Percentiles rank a stretch among this genome's conserved stretches.
Conservation (phyloP, 2,113 vertebrate genomes). For the Sardina pilchardus region DNA sequence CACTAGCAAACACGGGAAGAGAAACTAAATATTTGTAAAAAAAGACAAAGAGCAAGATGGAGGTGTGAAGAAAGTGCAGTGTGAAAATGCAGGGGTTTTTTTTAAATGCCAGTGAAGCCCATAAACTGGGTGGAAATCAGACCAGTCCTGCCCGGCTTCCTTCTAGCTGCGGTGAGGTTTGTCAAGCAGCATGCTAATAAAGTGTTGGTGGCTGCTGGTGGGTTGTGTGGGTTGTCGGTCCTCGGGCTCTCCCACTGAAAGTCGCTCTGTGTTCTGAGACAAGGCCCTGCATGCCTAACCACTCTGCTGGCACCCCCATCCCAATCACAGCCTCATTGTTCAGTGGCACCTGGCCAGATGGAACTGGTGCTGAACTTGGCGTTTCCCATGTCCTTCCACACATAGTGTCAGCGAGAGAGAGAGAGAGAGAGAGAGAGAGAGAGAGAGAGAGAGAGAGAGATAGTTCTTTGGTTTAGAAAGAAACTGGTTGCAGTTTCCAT, state of each 20-base stretch:
- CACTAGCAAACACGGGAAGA: background rate
- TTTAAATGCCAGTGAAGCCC: background rate
- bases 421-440: background rate
- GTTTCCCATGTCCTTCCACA: background rate
- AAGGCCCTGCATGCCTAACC: slow-evolving; percentile 34
- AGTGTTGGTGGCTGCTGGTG: slow-evolving; percentile 42
- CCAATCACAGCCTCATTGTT: slow-evolving; percentile 68
- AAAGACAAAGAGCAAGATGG: background rate
- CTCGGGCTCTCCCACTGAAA: background rate
- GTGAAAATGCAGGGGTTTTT: background rate
- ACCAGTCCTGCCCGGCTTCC: background rate
- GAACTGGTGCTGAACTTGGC: slow-evolving; percentile 40
- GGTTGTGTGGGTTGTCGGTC: background rate
- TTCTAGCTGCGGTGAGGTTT: background rate
- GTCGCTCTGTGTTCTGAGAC: background rate
- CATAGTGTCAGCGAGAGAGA: background rate
- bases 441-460: background rate
- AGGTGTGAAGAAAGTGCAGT: background rate
- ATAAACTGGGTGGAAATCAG: background rate
- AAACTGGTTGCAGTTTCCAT: background rate
- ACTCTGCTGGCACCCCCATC: slow-evolving; percentile 67
- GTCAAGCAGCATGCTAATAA: slow-evolving; percentile 52
- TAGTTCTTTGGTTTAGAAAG: background rate
- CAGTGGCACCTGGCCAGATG: slow-evolving; percentile 57
- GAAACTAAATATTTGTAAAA: background rate